These are phyloP conservation scores for Eucera pruinosa DNA, from an alignment of 2,888 invertebrate genomes.

Conservation along the genomic window DNA sequence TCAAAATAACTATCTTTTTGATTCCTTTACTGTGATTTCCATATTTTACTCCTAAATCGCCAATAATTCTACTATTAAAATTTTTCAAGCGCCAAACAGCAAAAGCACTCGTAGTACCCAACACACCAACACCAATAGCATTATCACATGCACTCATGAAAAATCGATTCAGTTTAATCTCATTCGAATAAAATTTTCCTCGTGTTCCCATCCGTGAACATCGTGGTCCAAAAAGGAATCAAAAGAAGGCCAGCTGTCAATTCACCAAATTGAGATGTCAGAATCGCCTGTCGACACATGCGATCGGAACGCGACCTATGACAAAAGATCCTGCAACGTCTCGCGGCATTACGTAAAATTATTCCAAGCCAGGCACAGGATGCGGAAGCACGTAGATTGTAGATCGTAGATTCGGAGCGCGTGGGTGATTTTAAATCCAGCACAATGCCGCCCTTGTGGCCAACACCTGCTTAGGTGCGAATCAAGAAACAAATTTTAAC, in stretches of 20 bases:
- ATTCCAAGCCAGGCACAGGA: conserved; percentile 72
- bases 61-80: too few species aligned
- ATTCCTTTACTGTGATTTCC: too few species aligned
- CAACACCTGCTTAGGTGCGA: conserved; percentile 78
- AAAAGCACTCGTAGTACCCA: too few species aligned
- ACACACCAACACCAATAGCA: conserved; percentile 65
- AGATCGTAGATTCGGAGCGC: conserved; percentile 69
- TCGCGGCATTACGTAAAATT: conserved; percentile 70
- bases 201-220: not conserved
- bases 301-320: not conserved
- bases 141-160: not conserved
- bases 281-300: not conserved
- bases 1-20: too few species aligned
- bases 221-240: not conserved
- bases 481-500: conserved; percentile 75
- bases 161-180: conserved; percentile 22
- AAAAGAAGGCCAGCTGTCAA: conserved; percentile 35
- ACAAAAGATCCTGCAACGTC: conserved; percentile 13
- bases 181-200: conserved; percentile 22
- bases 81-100: too few species aligned
- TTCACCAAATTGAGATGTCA: conserved; percentile 42
- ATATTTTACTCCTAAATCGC: too few species aligned
- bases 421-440: conserved; percentile 51
- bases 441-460: conserved; percentile 74
- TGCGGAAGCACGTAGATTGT: conserved; percentile 76